Percentiles rank a stretch among this genome's conserved stretches.
phyloP scores from a whole-genome alignment of 1,140 invertebrate genomes.

The Acromyrmex charruanus region DNA sequence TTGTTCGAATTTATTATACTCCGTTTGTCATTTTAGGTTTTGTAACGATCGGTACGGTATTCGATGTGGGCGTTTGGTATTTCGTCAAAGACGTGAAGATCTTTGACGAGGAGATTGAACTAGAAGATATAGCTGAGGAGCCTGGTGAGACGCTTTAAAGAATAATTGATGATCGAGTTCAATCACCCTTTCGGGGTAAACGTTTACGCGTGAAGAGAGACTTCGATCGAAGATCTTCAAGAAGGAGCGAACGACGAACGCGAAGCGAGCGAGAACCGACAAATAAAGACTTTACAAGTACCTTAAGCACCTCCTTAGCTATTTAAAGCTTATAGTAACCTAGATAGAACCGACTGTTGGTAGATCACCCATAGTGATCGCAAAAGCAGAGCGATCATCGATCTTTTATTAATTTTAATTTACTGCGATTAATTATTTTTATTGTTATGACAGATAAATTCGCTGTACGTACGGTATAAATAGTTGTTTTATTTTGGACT shows the following conservation, averaged over 20 bases:
- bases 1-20: not conserved
- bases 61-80: conserved; percentile 90
- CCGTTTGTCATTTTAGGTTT: conserved; percentile 85
- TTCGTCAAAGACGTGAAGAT: conserved; percentile 90
- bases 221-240: conserved; percentile 40
- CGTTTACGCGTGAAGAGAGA: conserved; percentile 44
- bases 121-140: conserved; percentile 85
- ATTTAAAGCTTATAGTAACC: conserved; percentile 71
- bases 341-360: conserved; percentile 63
- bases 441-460: conserved; percentile 14
- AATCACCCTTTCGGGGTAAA: conserved; percentile 48
- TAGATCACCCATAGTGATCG: conserved; percentile 50
- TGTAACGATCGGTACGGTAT: conserved; percentile 89
- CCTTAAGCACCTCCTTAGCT: conserved; percentile 80
- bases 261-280: conserved; percentile 56
- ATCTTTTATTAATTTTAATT: conserved; percentile 35
- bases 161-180: conserved; percentile 48
- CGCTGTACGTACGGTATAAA: conserved; percentile 3
- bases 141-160: conserved; percentile 80
- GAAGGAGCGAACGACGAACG: conserved; percentile 54
- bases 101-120: conserved; percentile 89
- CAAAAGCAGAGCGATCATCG: conserved; percentile 14
- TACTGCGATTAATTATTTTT: conserved; percentile 40
- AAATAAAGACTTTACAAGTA: conserved; percentile 83
- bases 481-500: conserved; percentile 15